Evolutionary conservation across 1,140 invertebrate genomes (phyloP).

Genomic region (Doryteuthis pealeii): DNA sequence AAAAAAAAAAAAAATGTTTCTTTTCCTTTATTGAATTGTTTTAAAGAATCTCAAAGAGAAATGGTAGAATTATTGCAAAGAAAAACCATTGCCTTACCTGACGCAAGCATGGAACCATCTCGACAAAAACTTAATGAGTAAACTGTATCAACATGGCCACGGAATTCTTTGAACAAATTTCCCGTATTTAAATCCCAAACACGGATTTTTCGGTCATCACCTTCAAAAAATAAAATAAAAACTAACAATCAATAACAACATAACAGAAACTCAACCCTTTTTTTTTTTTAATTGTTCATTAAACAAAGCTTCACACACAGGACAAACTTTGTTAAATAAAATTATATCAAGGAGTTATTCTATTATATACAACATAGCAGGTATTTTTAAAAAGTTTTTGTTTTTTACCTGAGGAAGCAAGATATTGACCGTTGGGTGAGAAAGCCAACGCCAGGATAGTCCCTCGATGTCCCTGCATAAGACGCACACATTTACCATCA

Average conservation of each 20-base stretch:
- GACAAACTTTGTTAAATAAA: too few species aligned
- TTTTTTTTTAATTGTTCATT: neutral
- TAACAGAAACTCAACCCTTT: neutral
- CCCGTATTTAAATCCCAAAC: slow-evolving; percentile 73
- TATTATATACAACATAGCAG: neutral
- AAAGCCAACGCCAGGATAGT: slow-evolving; percentile 69
- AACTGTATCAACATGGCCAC: slow-evolving; percentile 67
- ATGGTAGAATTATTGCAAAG: too few species aligned
- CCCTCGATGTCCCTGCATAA: slow-evolving; percentile 64
- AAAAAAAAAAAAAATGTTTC: too few species aligned
- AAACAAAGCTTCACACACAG: neutral
- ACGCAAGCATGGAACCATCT: slow-evolving; percentile 67
- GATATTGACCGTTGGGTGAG: slow-evolving; percentile 71
- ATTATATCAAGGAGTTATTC: neutral
- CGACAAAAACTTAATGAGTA: slow-evolving; percentile 68
- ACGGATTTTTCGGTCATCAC: slow-evolving; percentile 69
- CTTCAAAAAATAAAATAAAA: slow-evolving; percentile 42
- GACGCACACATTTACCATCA: slow-evolving; percentile 45
- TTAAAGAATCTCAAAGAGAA: too few species aligned
- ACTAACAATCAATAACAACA: slow-evolving; percentile 13
- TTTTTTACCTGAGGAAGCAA: slow-evolving; percentile 66
- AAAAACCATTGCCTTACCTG: slow-evolving; percentile 54
- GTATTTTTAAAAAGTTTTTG: too few species aligned
- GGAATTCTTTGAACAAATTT: slow-evolving; percentile 66
- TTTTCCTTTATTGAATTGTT: too few species aligned